Percentiles rank a stretch among this genome's conserved stretches.
These are phyloP conservation scores for Centrocercus urophasianus DNA, from an alignment of 2,113 vertebrate genomes.

Conservation along the genomic window DNA sequence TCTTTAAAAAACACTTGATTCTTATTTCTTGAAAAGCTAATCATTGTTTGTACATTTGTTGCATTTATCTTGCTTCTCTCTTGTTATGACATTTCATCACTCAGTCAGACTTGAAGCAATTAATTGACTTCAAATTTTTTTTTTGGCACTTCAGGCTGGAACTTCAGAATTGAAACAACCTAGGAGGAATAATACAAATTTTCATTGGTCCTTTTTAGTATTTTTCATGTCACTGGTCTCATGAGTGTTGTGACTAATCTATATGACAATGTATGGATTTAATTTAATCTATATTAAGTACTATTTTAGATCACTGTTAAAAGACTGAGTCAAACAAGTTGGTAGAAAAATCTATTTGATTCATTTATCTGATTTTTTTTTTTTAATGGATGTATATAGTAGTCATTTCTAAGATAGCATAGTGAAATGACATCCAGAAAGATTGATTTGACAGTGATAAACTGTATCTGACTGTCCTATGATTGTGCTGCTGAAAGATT, in stretches of 20 bases:
- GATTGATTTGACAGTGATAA: neutral
- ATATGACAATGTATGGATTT: neutral
- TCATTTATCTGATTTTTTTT: neutral
- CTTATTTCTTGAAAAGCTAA: neutral
- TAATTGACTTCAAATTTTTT: neutral
- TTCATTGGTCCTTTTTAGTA: neutral
- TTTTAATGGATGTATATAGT: neutral
- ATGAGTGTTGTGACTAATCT: neutral
- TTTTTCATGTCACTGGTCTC: neutral
- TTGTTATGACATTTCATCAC: neutral
- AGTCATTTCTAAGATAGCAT: neutral
- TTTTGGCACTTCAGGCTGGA: neutral
- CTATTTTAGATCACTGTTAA: neutral
- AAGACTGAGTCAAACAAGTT: neutral
- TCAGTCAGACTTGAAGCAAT: neutral
- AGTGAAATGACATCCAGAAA: neutral
- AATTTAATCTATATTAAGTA: neutral
- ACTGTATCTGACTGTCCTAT: neutral
- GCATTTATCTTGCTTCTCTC: neutral
- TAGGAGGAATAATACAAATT: neutral
- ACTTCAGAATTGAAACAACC: neutral
- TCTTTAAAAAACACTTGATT: neutral
- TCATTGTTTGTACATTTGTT: neutral
- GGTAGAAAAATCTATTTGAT: neutral
- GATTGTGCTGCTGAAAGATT: neutral